These are phyloP conservation scores for Clinocottus analis DNA, from an alignment of 2,113 vertebrate species.

Conservation along the genomic window DNA sequence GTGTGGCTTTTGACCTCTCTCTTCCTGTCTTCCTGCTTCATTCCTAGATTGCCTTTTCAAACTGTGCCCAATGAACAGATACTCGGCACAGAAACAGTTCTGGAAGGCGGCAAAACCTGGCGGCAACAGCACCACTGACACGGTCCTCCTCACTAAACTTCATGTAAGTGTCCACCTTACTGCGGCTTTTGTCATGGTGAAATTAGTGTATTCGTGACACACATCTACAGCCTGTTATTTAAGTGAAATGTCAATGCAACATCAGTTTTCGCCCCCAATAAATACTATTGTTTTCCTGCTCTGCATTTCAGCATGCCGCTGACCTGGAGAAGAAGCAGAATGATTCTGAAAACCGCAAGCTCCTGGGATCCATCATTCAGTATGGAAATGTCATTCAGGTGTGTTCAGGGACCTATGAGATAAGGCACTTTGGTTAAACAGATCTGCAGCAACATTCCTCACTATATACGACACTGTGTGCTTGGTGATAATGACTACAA, in stretches of 20 bases:
- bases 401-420: constrained; percentile 27
- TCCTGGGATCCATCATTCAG: constrained; percentile 95
- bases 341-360: constrained; percentile 96
- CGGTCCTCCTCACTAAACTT: constrained; percentile 94
- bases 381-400: constrained; percentile 99
- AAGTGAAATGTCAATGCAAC: neutral
- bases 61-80: constrained; percentile 98
- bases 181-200: neutral
- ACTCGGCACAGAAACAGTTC: constrained; percentile 99
- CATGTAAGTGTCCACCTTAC: constrained; percentile 81
- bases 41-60: constrained; percentile 95
- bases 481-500: constrained; percentile 4
- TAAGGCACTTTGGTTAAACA: constrained; percentile 38
- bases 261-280: neutral
- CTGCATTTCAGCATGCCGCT: constrained; percentile 89
- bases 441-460: neutral
- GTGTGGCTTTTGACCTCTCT: constrained; percentile 1
- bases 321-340: constrained; percentile 99
- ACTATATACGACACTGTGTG: neutral
- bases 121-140: constrained; percentile 95
- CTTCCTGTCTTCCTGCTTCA: constrained; percentile 6
- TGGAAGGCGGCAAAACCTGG: constrained; percentile 99
- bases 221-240: neutral
- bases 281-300: constrained; percentile 3
- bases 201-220: neutral